Base-by-base conservation (phyloP, 2,113 vertebrate species). In the Microcebus jonahi region DNA sequence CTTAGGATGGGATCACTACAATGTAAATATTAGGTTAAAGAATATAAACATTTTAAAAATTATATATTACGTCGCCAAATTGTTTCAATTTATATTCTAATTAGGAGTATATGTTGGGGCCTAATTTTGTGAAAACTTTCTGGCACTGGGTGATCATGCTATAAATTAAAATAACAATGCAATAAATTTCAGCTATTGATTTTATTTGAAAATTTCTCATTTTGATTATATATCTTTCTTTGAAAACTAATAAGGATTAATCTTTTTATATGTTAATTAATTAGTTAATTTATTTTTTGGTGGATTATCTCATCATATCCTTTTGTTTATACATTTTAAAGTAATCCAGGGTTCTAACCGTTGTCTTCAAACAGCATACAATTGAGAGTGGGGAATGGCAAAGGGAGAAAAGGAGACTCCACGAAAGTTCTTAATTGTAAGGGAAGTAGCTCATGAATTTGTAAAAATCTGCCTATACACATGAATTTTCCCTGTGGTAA, bases 241-340 rank as follows among this genome's bases (percentile, higher is more conserved):
- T 75, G 73, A 94, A 92, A 85, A 68, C 31, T 48, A 88, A 68
- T 15, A 65, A 68, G n/a, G 25, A 71, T 75, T 42, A 82, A 27
- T 65, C 23, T 89, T 67, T 90, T 2, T 71, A 12, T 79, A 42
- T 80, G 48, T 76, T 90, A 55, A 88, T 70, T 83, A 68, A 34
- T 67, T 94, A 67, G 36, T 87, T 36, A 50, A 25, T 77, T 82
- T 57, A 59, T 48, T 21, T 53, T 25, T 50, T 25, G 31, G 5
- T 83, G n/a, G 55, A 55, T 85, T 76, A 31, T 53, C 31, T 83
- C 21, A 91, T 94, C 3, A 12, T 36, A 77, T 39, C 55, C 39
- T 89, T 89, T n/a, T 68, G 13, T 87, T 88, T 71, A 42, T 63
- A 82, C 10, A 61, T 67, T 94, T 96, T 80, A 50, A 93, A 93